Base-by-base conservation (phyloP, 1,140 invertebrate genomes). In the Drosophila dunni region DNA sequence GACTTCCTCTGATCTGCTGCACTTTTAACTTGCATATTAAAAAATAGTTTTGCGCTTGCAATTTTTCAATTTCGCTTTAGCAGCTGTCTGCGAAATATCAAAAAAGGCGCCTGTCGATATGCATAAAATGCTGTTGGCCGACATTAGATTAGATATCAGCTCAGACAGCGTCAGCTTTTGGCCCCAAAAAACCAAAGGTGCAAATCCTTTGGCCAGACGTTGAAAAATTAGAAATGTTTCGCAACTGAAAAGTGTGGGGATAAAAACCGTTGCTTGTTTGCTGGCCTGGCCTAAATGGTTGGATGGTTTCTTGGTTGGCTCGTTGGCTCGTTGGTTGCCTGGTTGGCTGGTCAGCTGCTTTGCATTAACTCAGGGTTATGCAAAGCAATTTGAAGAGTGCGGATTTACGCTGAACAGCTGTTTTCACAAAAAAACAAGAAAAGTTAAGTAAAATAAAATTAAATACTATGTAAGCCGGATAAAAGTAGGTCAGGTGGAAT, bases 201-300 rank as follows among this genome's bases (percentile, higher is more conserved):
- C 83, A 74, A 68, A 63, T 71, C 62, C 67, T 75, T 63, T 11
- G 33, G 36, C 62, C 64, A 81, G 79, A 89, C 82, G 84, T 82
- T 86, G 82, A 88, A 86, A 88, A 82, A 86, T 85, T 85, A 85
- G 75, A 86, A 85, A 79, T 82, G 69, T 86, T 85, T 68, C 72
- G 73, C 82, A 60, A 56, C 63, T 38, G n/a, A 62, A 29, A 66
- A 65, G 51, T 56, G 9, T 57, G 51, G 50, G 51, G 50, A 63
- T 77, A 76, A 75, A 69, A 78, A 65, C 78, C 24, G 29, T 48
- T 56, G 20, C 10, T 24, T 51, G 44, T 33, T 33, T 66, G 61
- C 9, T 24, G 44, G 24, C 15, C 15, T 48, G 53, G 61, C 40
- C 5, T 68, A 46, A 46, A 76, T 51, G 34, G 45, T 15, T 56